Percentiles rank a stretch among this genome's conserved stretches.
These are phyloP conservation scores for Troglohyphantes excavatus DNA, from an alignment of 2,888 invertebrate genomes.

Conservation along the genomic window DNA sequence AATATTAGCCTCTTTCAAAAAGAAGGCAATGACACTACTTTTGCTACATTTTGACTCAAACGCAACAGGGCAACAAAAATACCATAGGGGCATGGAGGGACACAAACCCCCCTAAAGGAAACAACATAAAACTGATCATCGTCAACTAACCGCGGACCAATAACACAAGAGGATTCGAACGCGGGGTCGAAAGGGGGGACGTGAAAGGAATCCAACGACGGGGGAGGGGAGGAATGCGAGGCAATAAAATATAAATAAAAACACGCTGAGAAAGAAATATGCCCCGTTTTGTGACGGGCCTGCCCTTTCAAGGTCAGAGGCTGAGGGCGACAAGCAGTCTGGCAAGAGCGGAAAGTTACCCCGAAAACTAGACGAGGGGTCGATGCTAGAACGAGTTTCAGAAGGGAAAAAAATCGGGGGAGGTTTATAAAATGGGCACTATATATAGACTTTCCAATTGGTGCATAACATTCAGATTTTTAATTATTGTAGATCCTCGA, in stretches of 20 bases:
- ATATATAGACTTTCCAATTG: no score
- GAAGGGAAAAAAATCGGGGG: background rate
- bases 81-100: no score
- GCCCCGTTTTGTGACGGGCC: conserved; percentile 11
- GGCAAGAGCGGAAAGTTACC: background rate
- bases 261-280: conserved; percentile 4
- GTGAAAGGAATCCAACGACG: conserved; percentile 23
- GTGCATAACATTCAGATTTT: no score
- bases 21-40: no score
- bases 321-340: conserved; percentile 63
- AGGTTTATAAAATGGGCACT: no score
- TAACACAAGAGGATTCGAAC: background rate
- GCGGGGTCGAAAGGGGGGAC: conserved; percentile 33
- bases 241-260: conserved; percentile 25
- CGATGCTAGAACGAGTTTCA: background rate
- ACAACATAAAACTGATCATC: background rate
- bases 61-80: no score
- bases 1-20: no score
- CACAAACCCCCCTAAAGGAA: background rate
- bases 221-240: conserved; percentile 36
- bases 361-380: background rate
- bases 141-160: background rate
- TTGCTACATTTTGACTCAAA: no score
- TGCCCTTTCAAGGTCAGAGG: conserved; percentile 51
- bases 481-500: no score